These are phyloP conservation scores for Probaryconus sp. DNA, from an alignment of 1,140 invertebrate species.

Conservation along the genomic window DNA sequence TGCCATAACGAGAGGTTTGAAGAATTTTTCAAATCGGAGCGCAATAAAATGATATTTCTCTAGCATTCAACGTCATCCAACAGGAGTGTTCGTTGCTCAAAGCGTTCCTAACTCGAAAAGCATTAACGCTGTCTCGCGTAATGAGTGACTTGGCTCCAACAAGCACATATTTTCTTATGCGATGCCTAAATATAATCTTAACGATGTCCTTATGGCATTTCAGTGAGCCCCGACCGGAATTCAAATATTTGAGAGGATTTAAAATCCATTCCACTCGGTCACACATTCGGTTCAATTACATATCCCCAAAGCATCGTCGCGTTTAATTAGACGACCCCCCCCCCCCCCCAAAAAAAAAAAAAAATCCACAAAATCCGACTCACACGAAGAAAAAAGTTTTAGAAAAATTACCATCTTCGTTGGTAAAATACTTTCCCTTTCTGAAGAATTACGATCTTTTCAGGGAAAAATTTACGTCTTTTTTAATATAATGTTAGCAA, in stretches of 20 bases:
- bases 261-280: constrained; percentile 42
- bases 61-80: constrained; percentile 44
- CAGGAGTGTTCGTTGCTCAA: constrained; percentile 63
- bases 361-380: no score
- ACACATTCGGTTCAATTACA: constrained; percentile 25
- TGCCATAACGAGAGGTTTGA: not conserved
- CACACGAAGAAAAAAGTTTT: no score
- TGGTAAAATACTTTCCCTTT: no score
- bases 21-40: constrained; percentile 26
- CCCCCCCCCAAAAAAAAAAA: no score
- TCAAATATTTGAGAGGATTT: constrained; percentile 55
- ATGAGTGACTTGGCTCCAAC: constrained; percentile 78
- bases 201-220: constrained; percentile 74
- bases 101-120: constrained; percentile 62
- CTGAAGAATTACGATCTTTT: no score
- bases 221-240: constrained; percentile 46
- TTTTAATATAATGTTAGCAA: no score
- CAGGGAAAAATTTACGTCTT: no score
- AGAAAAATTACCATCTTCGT: no score
- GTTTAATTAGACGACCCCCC: no score
- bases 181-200: constrained; percentile 78
- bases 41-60: constrained; percentile 31
- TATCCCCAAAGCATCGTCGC: constrained; percentile 4
- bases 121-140: constrained; percentile 76
- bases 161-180: constrained; percentile 78